Evolutionary conservation across 2,888 invertebrate species (phyloP).

Genomic region (Plemyria rubiginata): DNA sequence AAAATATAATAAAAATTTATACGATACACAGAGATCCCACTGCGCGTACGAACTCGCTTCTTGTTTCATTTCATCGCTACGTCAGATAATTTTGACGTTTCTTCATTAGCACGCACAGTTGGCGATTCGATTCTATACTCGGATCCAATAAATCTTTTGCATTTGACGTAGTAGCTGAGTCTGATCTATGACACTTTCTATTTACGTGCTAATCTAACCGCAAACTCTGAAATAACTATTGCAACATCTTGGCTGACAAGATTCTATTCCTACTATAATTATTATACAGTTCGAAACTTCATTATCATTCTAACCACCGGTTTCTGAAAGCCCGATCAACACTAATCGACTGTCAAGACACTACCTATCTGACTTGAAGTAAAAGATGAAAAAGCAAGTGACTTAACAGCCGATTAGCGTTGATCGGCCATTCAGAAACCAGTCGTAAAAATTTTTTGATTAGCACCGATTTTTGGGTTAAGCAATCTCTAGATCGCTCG

Average conservation of each 20-base stretch:
- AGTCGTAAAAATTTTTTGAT: too few relatives aligned
- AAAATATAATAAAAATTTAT: not conserved
- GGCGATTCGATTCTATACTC: conserved; percentile 34
- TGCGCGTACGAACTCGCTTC: conserved; percentile 4
- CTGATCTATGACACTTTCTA: conserved; percentile 44
- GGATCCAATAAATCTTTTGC: conserved; percentile 38
- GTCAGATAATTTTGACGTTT: conserved; percentile 24
- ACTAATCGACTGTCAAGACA: too few relatives aligned
- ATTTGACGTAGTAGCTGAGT: conserved; percentile 28
- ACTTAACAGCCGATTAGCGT: too few relatives aligned
- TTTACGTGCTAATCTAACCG: conserved; percentile 33
- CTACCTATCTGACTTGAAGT: too few relatives aligned
- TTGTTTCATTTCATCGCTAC: conserved; percentile 24
- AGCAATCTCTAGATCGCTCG: too few relatives aligned
- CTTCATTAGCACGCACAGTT: conserved; percentile 31
- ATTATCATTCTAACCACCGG: too few relatives aligned
- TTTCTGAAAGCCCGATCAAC: too few relatives aligned
- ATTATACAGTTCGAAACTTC: too few relatives aligned
- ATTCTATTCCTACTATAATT: not conserved
- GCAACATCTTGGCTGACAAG: conserved; percentile 7
- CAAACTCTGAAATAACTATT: conserved; percentile 21
- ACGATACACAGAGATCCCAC: conserved; percentile 3
- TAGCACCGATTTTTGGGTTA: too few relatives aligned
- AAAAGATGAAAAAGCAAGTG: too few relatives aligned
- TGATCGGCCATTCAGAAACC: too few relatives aligned